Evolutionary conservation across 2,113 vertebrate species (phyloP).

Genomic region (Sturnus vulgaris): DNA sequence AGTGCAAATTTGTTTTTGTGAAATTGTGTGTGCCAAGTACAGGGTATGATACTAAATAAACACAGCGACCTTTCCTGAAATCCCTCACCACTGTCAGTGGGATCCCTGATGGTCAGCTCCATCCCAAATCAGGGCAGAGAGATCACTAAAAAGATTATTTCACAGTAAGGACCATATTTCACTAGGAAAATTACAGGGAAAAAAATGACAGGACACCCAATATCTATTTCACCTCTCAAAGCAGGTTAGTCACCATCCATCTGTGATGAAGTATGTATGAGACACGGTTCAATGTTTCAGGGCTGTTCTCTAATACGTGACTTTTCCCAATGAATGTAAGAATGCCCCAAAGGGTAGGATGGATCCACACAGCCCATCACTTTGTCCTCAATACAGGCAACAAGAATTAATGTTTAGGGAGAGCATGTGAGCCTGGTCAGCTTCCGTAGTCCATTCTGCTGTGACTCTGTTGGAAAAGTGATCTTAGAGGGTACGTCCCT

Average conservation of each 20-base stretch:
- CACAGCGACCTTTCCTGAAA: not conserved
- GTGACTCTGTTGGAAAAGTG: not conserved
- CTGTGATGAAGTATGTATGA: not conserved
- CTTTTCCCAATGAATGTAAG: not conserved
- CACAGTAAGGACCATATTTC: not conserved
- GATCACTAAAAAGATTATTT: not conserved
- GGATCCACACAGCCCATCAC: not conserved
- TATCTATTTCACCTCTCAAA: not conserved
- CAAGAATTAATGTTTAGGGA: not conserved
- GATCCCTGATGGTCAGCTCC: not conserved
- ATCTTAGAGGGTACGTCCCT: not conserved
- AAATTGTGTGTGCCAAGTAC: not conserved
- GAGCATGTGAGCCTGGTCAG: rapidly evolving
- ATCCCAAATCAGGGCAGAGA: not conserved
- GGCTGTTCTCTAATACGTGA: not conserved
- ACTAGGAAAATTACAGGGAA: not conserved
- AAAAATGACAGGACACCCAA: not conserved
- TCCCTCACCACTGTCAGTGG: not conserved
- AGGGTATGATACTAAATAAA: not conserved
- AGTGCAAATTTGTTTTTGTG: not conserved
- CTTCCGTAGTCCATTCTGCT: not conserved
- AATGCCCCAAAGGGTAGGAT: not conserved
- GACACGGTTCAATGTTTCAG: not conserved
- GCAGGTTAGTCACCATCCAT: not conserved
- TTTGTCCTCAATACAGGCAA: not conserved